phyloP scores from a whole-genome alignment of 2,113 vertebrate genomes.

The Seriola dumerili region DNA sequence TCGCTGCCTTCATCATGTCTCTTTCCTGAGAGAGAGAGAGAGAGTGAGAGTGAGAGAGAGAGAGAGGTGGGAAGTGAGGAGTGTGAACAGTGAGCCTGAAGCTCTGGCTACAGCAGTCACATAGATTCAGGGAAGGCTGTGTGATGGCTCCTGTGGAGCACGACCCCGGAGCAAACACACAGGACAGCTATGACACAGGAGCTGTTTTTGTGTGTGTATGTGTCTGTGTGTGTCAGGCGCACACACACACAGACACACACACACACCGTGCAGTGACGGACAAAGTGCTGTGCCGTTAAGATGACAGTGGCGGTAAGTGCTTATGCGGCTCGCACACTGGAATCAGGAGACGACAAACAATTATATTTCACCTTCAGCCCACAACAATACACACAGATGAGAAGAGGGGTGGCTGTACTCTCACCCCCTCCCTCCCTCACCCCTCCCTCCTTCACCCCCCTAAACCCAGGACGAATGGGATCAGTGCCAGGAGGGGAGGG shows the following conservation, averaged over 20 bases:
- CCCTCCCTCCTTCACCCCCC: background rate
- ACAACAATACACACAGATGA: slow-evolving; percentile 28
- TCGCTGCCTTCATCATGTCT: slow-evolving; percentile 9
- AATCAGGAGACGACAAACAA: slow-evolving; percentile 68
- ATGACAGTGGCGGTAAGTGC: slow-evolving; percentile 60
- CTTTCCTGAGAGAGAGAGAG: slow-evolving; percentile 32
- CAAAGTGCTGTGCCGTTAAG: slow-evolving; percentile 46
- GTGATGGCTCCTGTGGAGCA: slow-evolving; percentile 66
- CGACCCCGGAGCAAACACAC: slow-evolving; percentile 56
- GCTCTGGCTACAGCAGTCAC: slow-evolving; percentile 77
- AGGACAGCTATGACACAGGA: slow-evolving; percentile 32
- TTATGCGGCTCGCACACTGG: slow-evolving; percentile 39
- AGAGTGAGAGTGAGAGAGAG: slow-evolving; percentile 58
- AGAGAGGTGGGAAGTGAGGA: slow-evolving; percentile 40
- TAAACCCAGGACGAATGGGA: slow-evolving; percentile 17
- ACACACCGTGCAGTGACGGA: slow-evolving; percentile 6
- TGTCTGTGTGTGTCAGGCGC: slow-evolving; percentile 18
- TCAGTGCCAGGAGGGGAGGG: slow-evolving; percentile 19
- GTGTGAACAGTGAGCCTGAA: slow-evolving; percentile 70
- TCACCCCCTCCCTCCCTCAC: background rate
- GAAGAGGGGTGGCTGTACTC: slow-evolving; percentile 16
- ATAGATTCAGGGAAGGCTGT: slow-evolving; percentile 67
- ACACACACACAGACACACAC: too few species aligned
- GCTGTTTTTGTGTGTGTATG: background rate
- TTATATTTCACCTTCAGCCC: slow-evolving; percentile 74